Evolutionary conservation across 2,888 invertebrate species (phyloP).

Genomic region (Melanophora roralis): DNA sequence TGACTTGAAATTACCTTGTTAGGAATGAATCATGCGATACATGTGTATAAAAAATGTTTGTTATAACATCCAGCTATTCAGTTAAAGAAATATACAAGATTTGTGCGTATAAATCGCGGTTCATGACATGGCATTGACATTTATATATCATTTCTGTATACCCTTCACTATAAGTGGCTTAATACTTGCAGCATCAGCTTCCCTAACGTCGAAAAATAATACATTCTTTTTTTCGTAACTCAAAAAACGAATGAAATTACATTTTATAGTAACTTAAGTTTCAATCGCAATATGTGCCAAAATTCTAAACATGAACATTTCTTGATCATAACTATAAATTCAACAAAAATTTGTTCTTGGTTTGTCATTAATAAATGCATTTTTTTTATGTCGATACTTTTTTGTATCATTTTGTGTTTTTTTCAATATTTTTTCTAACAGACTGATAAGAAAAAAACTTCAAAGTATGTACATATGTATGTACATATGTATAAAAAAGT

Average conservation of each 20-base stretch:
- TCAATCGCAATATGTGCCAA: no score
- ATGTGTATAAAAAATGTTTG: no score
- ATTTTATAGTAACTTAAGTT: no score
- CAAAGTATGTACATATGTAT: not conserved
- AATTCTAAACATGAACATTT: no score
- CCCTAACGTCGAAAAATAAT: no score
- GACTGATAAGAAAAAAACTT: slow-evolving; percentile 43
- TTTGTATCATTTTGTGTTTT: not conserved
- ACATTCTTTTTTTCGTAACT: no score
- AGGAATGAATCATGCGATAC: slow-evolving; percentile 6
- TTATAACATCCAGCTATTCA: not conserved
- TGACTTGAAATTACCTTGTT: slow-evolving; percentile 16
- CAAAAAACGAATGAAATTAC: no score
- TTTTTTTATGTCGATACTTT: slow-evolving; percentile 13
- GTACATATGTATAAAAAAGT: not conserved
- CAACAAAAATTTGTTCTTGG: not conserved
- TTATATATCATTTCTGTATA: not conserved
- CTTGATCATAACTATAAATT: no score
- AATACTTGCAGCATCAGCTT: slow-evolving; percentile 2
- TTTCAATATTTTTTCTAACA: slow-evolving; percentile 6
- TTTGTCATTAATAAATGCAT: not conserved
- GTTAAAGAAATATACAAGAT: not conserved
- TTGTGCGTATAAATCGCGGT: not conserved
- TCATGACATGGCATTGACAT: no score
- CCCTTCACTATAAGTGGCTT: not conserved